Evolutionary conservation across 2,113 vertebrate genomes (phyloP), one percentile per base, ranked within the genome.

Genomic region (Edolisoma coerulescens): DNA sequence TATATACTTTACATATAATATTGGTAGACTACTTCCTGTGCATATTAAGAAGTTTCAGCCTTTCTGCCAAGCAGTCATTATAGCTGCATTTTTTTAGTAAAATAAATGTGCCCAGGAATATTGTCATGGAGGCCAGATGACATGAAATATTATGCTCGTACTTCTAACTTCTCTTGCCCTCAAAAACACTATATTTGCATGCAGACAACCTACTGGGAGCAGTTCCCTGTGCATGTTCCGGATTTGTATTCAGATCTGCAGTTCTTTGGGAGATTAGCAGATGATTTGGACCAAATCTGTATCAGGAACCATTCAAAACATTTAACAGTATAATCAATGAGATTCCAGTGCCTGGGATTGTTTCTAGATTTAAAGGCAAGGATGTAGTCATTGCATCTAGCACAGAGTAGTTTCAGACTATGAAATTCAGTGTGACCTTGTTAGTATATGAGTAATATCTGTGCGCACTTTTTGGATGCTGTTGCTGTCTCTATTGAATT

Each of bases 111-210:
- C 10, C 28, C 16, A 53, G n/a, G 23, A 56, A n/a, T 68, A 57
- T 42, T 83, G 22, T 20, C 21, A 33, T 57, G n/a, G 19, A 37
- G 42, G 56, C 42, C 18, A 71, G 22, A 30, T 88, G 49, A 30
- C 13, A 22, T 35, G 7, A 71, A 71, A 56, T 68, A 35, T 15
- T n/a, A 1, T 28, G 3, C 67, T 45, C 1, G 0, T 64, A 17
- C 30, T 92, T 90, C n/a, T 60, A 59, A 26, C n/a, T 67, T 54
- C 13, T 57, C 18, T 74, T 82, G 20, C 3, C 10, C 19, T 92
- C 6, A 1, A 54, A 76, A 92, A 50, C 9, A 16, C 14, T 82
- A 14, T 16, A 44, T 28, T 61, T 91, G 10, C 28, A 32, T 32
- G 10, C 32, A 90, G 61, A 42, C 15, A 14, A 6, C 8, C 11